Base-by-base conservation (phyloP, 2,888 invertebrate genomes). In the Zygothrica quintamaculata region DNA sequence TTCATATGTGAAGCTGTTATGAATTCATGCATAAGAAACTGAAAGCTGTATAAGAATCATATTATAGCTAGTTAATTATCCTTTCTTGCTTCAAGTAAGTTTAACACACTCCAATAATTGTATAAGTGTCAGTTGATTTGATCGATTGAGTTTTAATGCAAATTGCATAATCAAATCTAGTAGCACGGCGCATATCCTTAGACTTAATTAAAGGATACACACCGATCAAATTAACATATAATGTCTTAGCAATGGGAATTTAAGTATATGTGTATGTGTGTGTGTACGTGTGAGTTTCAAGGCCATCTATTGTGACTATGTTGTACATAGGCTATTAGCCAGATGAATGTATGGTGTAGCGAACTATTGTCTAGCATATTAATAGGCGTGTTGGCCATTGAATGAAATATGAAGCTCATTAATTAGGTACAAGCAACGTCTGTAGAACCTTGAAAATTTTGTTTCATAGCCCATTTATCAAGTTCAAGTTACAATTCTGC, bases 381-480 rank as follows among this genome's bases (percentile, higher is more conserved):
- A 70, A 74, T 74, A 74, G 70, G 52, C 61, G 33, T 37, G 68
- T 25, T 59, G 40, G 52, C 50, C 61, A 61, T 68, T 36, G 51
- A 25, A 56, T 37, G 52, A 70, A 61, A 61, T 67, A 64, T 59
- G 53, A 60, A 36, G 69, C 77, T 73, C 84, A 84, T 84, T 84
- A 77, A 84, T 80, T 77, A 80, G 81, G 36, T 51, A 43, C 47
- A 57, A 68, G 75, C 82, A 66, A 62, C 66, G 65, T 39, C 46
- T 52, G 52, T 6, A 26, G 55, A 60, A 69, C 74, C 81, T 77
- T 77, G 75, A 69, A 70, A 65, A 47, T 59, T 61, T 59, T 16
- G 18, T 67, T n/a, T 43, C 33, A 47, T 29, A 48, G 42, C 53
- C n/a, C 71, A 82, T 85, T 78, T 74, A 85, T 78, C 85, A 78